Evolutionary conservation across 2,113 vertebrate genomes (phyloP), one percentile per base, ranked within the genome.

Genomic region (Cephalopholis sonnerati): DNA sequence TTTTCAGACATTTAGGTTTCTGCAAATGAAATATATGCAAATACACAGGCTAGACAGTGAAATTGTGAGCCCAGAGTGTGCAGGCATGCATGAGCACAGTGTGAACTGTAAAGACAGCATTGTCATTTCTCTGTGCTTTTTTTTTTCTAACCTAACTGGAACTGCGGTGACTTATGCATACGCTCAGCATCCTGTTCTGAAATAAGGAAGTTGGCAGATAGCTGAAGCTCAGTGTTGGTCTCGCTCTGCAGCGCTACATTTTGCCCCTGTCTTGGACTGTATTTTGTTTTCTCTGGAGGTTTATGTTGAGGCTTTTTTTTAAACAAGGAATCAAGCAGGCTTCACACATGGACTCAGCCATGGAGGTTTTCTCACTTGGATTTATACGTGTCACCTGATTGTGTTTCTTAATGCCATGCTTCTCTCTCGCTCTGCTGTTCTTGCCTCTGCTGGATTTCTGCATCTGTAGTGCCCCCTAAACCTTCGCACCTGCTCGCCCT

Each of bases 391-490:
- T 82, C 41, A 92, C 85, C 24, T 92, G 77, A 91, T 29, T 36
- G 13, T 58, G 39, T 46, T 36, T 71, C 57, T 67, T 58, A 22
- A 25, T 58, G 16, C 93, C 64, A 65, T 87, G 58, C 87, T 77
- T 94, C 70, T 79, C 69, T 90, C 22, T 70, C 55, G 8, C 36
- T 87, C 51, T 90, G 74, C 65, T 85, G n/a, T 41, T 82, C 18
- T 82, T 61, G 27, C 48, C 62, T 71, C 57, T 27, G 74, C 68
- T 87, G 73, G 74, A 57, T 86, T 15, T 51, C 18, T 62, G 53
- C 73, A 95, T 73, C 74, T 41, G 59, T 78, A 99, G 97, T 96
- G 93, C 96, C 96, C 95, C 96, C 96, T 97, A 96, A 98, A 91
- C 95, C 96, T 72, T 89, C 93, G 54, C 94, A 96, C 91, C 96